A percentile compares a stretch with the other conserved stretches of the same genome.
Evolutionary conservation across 1,140 invertebrate species (phyloP).

Genomic region (Holcopasites calliopsidis): DNA sequence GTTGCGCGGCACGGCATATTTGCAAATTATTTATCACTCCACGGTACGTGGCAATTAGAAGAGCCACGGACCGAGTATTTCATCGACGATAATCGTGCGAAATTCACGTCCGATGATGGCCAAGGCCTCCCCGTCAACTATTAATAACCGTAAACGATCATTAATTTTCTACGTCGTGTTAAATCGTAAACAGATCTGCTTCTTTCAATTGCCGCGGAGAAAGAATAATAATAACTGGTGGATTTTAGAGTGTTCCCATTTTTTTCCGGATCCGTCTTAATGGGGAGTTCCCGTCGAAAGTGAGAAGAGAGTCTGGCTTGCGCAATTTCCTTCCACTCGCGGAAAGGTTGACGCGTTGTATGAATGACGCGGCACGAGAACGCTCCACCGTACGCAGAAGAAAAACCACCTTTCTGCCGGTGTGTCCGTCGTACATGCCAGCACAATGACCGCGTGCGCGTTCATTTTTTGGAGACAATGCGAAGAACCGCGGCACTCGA

Average conservation of each 20-base stretch:
- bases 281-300: neutral
- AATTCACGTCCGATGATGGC: neutral
- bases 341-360: neutral
- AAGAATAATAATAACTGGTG: neutral
- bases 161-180: neutral
- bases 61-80: constrained; percentile 30
- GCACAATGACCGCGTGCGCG: constrained; percentile 43
- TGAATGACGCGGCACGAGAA: constrained; percentile 15
- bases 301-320: neutral
- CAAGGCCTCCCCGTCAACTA: constrained; percentile 1
- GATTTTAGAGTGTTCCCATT: neutral
- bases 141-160: constrained; percentile 32
- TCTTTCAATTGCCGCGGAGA: neutral
- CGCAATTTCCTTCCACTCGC: neutral
- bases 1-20: constrained; percentile 7
- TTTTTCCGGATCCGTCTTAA: too few species aligned
- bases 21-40: constrained; percentile 59
- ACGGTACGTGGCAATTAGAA: constrained; percentile 49
- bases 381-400: constrained; percentile 13
- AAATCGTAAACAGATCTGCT: constrained; percentile 4
- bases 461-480: constrained; percentile 22
- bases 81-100: constrained; percentile 17
- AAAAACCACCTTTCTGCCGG: constrained; percentile 32
- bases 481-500: neutral
- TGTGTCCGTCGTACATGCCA: constrained; percentile 15